Evolutionary conservation across 2,113 vertebrate genomes (phyloP).

Genomic region (Mesocricetus auratus): DNA sequence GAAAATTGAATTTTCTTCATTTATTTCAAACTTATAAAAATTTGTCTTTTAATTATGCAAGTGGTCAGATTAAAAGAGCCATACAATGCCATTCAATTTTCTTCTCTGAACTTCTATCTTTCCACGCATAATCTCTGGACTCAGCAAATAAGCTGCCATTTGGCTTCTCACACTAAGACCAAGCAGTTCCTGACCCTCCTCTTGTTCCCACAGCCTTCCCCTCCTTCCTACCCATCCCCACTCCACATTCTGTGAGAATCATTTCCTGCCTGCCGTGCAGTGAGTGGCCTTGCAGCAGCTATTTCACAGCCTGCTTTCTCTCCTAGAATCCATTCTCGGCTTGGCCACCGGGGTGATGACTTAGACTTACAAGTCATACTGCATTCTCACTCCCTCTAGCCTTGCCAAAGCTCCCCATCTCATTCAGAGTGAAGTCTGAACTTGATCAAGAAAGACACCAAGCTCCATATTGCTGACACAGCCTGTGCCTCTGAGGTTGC

Average conservation of each 20-base stretch:
- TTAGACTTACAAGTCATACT: neutral
- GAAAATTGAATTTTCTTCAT: neutral
- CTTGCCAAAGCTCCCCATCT: neutral
- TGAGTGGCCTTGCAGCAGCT: neutral
- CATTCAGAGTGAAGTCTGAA: neutral
- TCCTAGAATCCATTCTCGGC: neutral
- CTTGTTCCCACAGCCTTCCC: neutral
- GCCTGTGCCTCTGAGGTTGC: neutral
- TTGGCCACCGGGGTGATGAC: neutral
- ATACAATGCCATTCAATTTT: neutral
- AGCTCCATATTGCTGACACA: neutral
- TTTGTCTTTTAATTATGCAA: neutral
- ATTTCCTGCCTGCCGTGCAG: neutral
- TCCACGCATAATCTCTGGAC: neutral
- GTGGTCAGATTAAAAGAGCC: neutral
- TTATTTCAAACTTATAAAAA: constrained; percentile 39
- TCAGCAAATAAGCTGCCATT: neutral
- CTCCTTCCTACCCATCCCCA: neutral
- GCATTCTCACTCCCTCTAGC: neutral
- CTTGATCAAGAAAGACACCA: neutral
- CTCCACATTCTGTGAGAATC: neutral
- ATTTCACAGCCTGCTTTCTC: neutral
- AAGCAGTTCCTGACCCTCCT: neutral
- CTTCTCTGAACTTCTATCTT: neutral
- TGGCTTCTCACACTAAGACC: neutral